These are phyloP conservation scores for Tenebrio molitor DNA, from an alignment of 1,140 invertebrate species.

Conservation along the genomic window DNA sequence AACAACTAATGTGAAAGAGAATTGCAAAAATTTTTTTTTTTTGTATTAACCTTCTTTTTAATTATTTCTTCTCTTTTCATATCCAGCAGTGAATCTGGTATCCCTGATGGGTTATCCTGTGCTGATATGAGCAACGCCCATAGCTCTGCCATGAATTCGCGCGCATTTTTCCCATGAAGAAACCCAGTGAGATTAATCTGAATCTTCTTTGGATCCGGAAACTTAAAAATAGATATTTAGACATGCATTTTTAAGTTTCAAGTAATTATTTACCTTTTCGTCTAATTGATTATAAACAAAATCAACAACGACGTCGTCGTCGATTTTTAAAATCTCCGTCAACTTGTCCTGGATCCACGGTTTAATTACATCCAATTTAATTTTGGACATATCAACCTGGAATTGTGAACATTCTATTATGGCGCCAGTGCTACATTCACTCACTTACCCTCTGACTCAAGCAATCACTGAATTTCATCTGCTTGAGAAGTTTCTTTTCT, in stretches of 20 bases:
- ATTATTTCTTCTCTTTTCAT: constrained; percentile 98
- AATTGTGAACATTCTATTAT: constrained; percentile 54
- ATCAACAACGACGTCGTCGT: constrained; percentile 98
- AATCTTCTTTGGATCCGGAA: constrained; percentile 98
- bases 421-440: background rate
- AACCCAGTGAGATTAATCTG: constrained; percentile 99
- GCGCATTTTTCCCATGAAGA: constrained; percentile 97
- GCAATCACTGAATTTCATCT: constrained; percentile 97
- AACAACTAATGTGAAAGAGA: too few species aligned
- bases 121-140: constrained; percentile 97
- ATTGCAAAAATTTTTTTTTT: constrained; percentile 81
- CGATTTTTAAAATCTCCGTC: constrained; percentile 94
- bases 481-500: constrained; percentile 98
- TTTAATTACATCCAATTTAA: constrained; percentile 97
- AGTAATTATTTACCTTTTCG: constrained; percentile 82
- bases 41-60: constrained; percentile 81
- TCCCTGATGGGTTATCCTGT: constrained; percentile 94
- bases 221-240: too few species aligned
- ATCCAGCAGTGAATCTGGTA: constrained; percentile 93
- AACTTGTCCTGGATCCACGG: constrained; percentile 99
- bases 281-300: constrained; percentile 99
- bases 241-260: too few species aligned
- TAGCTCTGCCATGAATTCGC: constrained; percentile 96
- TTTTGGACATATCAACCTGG: constrained; percentile 98
- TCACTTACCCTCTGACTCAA: constrained; percentile 85